Conservation (phyloP, 2,888 invertebrate species). For the Tetranychus truncatus region DNA sequence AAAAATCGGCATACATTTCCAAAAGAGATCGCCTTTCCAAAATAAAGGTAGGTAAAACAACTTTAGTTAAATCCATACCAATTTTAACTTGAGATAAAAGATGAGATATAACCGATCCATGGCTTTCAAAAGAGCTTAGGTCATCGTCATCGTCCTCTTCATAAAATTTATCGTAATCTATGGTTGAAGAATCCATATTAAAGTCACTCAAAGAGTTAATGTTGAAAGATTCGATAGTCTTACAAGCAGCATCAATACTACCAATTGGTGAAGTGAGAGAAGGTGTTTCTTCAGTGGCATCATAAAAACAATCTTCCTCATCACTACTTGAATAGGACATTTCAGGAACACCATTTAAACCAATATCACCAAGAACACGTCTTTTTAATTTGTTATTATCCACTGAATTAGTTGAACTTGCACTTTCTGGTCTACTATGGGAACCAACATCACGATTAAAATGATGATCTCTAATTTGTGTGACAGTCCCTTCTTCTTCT, state of each 20-base stretch:
- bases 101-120: slow-evolving; percentile 92
- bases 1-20: slow-evolving; percentile 99
- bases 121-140: slow-evolving; percentile 74
- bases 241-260: background rate
- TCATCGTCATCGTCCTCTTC: slow-evolving; percentile 30
- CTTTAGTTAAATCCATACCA: slow-evolving; percentile 99
- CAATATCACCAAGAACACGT: slow-evolving; percentile 9
- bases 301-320: slow-evolving; percentile 72
- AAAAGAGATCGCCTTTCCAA: slow-evolving; percentile 84
- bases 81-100: slow-evolving; percentile 91
- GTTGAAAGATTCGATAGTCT: slow-evolving; percentile 4
- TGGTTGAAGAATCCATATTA: background rate
- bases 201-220: background rate
- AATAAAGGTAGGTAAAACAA: slow-evolving; percentile 94
- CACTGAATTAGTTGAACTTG: background rate
- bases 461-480: background rate
- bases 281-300: slow-evolving; percentile 36
- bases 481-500: background rate
- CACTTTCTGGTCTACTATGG: background rate
- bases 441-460: background rate
- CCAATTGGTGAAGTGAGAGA: background rate
- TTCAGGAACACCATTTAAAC: slow-evolving; percentile 48
- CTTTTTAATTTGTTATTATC: slow-evolving; percentile 5
- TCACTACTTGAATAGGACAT: slow-evolving; percentile 95
- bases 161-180: slow-evolving; percentile 22